phyloP scores from a whole-genome alignment of 92 coral and sea anemone species.

The Plumapathes pennacea region DNA sequence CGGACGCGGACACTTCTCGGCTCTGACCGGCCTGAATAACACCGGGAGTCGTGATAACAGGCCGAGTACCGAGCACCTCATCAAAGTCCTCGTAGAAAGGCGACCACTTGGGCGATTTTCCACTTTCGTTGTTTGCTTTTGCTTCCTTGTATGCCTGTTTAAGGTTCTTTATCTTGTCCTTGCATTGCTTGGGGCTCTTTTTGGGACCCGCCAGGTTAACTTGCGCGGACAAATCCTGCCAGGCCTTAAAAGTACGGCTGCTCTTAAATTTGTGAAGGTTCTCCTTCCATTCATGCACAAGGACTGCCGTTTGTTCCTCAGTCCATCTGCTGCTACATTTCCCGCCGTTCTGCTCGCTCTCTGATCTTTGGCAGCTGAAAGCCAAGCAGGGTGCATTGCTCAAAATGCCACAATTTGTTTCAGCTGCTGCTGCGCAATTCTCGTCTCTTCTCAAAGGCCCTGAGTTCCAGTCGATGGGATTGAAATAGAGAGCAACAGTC shows the following conservation, averaged over 20 bases:
- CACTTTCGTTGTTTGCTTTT: constrained; percentile 53
- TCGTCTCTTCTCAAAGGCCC: too few species aligned
- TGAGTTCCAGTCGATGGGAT: too few species aligned
- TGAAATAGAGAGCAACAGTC: too few species aligned
- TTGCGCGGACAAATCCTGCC: constrained; percentile 24
- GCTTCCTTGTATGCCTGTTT: constrained; percentile 59
- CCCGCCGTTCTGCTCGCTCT: too few species aligned
- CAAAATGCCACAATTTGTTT: too few species aligned
- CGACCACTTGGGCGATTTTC: constrained; percentile 18
- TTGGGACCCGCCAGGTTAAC: constrained; percentile 47
- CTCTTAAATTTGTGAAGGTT: constrained; percentile 36
- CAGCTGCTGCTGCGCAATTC: too few species aligned
- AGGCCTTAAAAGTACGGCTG: constrained; percentile 32
- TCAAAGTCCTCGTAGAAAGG: constrained; percentile 58
- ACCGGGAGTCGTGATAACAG: constrained; percentile 57
- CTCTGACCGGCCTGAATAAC: constrained; percentile 28
- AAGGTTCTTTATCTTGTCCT: constrained; percentile 47
- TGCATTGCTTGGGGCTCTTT: constrained; percentile 54
- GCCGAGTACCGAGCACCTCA: constrained; percentile 51
- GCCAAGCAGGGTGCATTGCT: too few species aligned
- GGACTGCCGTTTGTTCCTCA: constrained; percentile 36
- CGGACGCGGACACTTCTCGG: background rate
- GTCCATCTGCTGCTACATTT: too few species aligned
- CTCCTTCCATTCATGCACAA: constrained; percentile 63
- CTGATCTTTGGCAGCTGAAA: too few species aligned